phyloP scores from a whole-genome alignment of 2,888 invertebrate genomes.

The Zaprionus bogoriensis region DNA sequence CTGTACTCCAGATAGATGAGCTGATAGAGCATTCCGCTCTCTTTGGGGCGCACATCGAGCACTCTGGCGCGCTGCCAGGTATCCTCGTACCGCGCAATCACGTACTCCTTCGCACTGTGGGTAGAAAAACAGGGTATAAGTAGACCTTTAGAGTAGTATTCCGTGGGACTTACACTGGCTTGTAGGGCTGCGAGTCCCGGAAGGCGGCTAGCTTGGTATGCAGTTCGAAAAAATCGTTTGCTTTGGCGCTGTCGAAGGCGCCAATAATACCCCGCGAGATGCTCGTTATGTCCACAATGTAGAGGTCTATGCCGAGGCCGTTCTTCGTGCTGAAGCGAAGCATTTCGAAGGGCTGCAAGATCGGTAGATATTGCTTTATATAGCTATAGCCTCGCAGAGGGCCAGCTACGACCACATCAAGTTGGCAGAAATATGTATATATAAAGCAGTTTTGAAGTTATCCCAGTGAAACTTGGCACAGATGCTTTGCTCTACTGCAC shows the following conservation, averaged over 20 bases:
- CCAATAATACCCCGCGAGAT: slow-evolving; percentile 49
- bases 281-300: slow-evolving; percentile 46
- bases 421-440: too few species aligned
- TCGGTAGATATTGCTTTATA: too few species aligned
- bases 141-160: too few species aligned
- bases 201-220: slow-evolving; percentile 15
- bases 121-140: not conserved
- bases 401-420: too few species aligned
- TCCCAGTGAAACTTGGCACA: too few species aligned
- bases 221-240: slow-evolving; percentile 24
- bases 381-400: too few species aligned
- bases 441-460: too few species aligned
- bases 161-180: slow-evolving; percentile 45
- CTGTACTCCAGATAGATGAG: slow-evolving; percentile 44
- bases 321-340: slow-evolving; percentile 11
- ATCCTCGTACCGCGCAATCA: slow-evolving; percentile 39
- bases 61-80: slow-evolving; percentile 53
- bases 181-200: slow-evolving; percentile 38
- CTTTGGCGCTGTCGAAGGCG: slow-evolving; percentile 34
- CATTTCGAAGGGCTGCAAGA: slow-evolving; percentile 44
- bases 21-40: slow-evolving; percentile 3
- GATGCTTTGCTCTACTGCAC: too few species aligned
- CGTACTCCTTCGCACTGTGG: slow-evolving; percentile 41
- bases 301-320: too few species aligned
- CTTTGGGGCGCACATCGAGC: slow-evolving; percentile 18